These are phyloP conservation scores for Drosophila saltans DNA, from an alignment of 1,140 invertebrate genomes.

Conservation along the genomic window DNA sequence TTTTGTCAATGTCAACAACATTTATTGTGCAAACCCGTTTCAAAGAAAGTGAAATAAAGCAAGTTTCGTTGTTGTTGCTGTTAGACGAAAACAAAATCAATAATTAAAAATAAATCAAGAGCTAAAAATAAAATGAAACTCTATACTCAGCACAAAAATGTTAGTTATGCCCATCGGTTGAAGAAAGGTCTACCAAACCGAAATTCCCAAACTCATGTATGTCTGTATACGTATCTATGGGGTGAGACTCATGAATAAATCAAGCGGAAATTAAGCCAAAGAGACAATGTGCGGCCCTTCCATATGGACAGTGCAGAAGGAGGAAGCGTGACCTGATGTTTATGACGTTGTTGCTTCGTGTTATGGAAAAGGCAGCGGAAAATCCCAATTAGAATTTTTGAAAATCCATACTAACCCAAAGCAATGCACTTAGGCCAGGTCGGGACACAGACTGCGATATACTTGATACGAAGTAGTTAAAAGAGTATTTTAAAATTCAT, in stretches of 20 bases:
- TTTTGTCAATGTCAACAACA: neutral
- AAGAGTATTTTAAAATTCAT: too few relatives aligned
- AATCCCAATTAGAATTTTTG: constrained; percentile 63
- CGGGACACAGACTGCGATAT: neutral
- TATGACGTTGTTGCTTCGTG: neutral
- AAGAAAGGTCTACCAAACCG: neutral
- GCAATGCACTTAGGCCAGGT: neutral
- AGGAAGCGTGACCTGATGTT: neutral
- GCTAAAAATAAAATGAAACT: constrained; percentile 60
- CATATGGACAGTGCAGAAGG: neutral
- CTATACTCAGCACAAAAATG: constrained; percentile 30
- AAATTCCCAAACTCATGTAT: constrained; percentile 3
- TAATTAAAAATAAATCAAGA: constrained; percentile 68
- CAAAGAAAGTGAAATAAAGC: constrained; percentile 31
- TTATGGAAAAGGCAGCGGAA: constrained; percentile 38
- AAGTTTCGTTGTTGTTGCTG: constrained; percentile 9
- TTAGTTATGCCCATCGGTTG: neutral
- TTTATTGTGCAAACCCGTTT: constrained; percentile 26
- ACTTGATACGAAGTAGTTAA: constrained; percentile 16
- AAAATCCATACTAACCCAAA: constrained; percentile 35
- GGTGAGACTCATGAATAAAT: constrained; percentile 54
- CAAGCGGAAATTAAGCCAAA: constrained; percentile 62
- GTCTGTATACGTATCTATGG: constrained; percentile 20
- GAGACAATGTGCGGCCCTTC: neutral
- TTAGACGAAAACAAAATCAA: constrained; percentile 52